Evolutionary conservation across 1,140 invertebrate species (phyloP), one percentile per base, ranked within the genome.

Genomic region (Eufriesea mexicana): DNA sequence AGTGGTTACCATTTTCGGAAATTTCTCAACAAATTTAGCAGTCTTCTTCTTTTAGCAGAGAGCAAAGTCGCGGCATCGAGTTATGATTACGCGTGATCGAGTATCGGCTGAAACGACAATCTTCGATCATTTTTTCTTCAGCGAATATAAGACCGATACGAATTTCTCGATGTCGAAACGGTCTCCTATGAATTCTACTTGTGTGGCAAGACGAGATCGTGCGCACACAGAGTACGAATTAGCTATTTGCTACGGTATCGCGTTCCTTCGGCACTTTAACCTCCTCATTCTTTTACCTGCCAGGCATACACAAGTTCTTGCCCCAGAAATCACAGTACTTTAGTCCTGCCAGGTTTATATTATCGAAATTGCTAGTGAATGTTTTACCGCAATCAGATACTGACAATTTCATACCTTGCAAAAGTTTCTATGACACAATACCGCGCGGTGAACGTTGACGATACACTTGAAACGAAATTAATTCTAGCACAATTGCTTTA

Each of bases 161-260:
- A 62, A 84, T 84, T 87, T 87, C 85, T 77, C 77, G 85, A 87
- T 87, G 86, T 84, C 82, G 86, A 87, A 87, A 87, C 78, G 42
- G 54, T 82, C 79, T 82, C 55, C 86, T 77, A 84, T 71, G 61
- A 81, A 68, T 76, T 77, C 84, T 68, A 85, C 87, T 77, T 88
- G 87, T 88, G 86, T 86, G 86, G 83, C 75, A 81, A 88, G 87
- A 84, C 61, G 87, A 81, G 84, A 79, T 89, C 72, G 78, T 84
- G 86, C 78, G 62, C 72, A 61, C 82, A 74, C 84, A 83, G 88
- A 87, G 85, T 89, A 87, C 88, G 85, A 90, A 90, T 90, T 90
- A 90, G 84, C 89, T 90, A 90, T 90, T 90, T 87, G 89, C 79
- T 89, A 90, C 88, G 89, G 89, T 89, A 79, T 76, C 64, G 87